Evolutionary conservation across 2,797 vertebrate species (phyloP).

Genomic region (Lemur catta): DNA sequence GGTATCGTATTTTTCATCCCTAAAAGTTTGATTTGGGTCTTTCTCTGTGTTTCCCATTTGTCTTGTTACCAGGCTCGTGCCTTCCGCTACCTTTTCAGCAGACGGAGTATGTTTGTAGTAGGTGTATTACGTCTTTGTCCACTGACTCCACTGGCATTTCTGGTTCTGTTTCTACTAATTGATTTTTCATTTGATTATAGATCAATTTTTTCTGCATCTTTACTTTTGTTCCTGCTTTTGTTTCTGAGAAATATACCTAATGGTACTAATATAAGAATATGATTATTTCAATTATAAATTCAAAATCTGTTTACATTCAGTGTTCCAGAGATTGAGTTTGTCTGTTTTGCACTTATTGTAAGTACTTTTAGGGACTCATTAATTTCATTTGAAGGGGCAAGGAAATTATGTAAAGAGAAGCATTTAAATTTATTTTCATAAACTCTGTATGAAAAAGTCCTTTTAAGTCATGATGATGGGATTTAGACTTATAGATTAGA

Average conservation of each 20-base stretch:
- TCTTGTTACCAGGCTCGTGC: neutral
- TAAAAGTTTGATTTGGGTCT: neutral
- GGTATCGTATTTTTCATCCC: neutral
- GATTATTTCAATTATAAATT: neutral
- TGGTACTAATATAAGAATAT: neutral
- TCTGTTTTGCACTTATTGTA: neutral
- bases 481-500: neutral
- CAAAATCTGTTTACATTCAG: neutral
- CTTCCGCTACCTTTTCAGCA: neutral
- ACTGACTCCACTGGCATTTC: neutral
- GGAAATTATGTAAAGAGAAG: neutral
- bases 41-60: neutral
- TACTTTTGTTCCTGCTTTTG: neutral
- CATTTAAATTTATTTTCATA: neutral
- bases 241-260: neutral
- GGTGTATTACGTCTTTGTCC: neutral
- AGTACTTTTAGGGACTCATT: neutral
- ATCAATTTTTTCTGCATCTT: neutral
- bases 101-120: neutral
- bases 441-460: neutral
- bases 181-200: neutral
- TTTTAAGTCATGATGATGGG: neutral
- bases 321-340: neutral
- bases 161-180: neutral
- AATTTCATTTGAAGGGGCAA: conserved; percentile 16